These are phyloP conservation scores for Hydrochoerus hydrochaeris DNA, from an alignment of 2,113 vertebrate species.

Conservation along the genomic window DNA sequence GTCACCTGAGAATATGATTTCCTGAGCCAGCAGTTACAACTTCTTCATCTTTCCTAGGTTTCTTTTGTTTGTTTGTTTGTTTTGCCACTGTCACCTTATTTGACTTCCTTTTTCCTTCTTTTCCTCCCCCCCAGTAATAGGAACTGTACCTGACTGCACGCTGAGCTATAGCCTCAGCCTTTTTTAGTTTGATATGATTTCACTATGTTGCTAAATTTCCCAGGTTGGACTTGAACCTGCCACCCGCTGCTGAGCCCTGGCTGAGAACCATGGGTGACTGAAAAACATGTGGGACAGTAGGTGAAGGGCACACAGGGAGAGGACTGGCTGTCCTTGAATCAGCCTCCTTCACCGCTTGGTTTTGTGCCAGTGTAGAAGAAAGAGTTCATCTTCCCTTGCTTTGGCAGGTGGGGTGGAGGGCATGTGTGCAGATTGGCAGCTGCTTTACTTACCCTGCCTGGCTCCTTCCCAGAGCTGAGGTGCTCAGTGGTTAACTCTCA, in stretches of 20 bases:
- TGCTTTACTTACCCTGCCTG: neutral
- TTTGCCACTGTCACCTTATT: neutral
- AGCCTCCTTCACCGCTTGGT: neutral
- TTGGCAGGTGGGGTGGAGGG: neutral
- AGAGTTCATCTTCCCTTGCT: neutral
- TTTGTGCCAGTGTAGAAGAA: neutral
- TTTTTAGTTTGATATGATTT: neutral
- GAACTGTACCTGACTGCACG: neutral
- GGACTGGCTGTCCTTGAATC: neutral
- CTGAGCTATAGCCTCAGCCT: neutral
- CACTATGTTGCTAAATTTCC: neutral
- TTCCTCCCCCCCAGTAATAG: neutral
- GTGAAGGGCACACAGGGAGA: neutral
- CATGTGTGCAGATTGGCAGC: fast-evolving
- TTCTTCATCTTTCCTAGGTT: neutral
- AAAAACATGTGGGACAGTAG: too few species aligned
- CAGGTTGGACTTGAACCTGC: neutral
- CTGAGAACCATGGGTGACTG: neutral
- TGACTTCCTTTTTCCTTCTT: neutral
- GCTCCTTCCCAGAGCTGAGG: neutral
- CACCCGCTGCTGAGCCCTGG: neutral
- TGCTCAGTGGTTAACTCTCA: neutral
- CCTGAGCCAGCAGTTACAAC: neutral
- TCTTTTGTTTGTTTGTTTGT: too few species aligned
- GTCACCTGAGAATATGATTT: neutral